These are phyloP conservation scores for Orgyia antiqua DNA, from an alignment of 2,888 invertebrate species.

Conservation along the genomic window DNA sequence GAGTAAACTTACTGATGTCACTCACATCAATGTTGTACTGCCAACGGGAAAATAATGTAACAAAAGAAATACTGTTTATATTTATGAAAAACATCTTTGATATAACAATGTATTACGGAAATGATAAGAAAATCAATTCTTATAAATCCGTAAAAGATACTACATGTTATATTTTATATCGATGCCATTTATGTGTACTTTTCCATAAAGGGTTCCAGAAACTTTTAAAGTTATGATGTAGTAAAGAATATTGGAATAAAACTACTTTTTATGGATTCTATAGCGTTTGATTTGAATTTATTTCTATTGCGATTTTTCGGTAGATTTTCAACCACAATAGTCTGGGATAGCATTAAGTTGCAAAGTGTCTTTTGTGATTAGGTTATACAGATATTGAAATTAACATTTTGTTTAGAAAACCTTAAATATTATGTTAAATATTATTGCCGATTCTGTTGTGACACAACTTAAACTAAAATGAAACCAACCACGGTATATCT, in stretches of 20 bases:
- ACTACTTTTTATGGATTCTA: no score
- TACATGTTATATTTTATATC: slow-evolving; percentile 5
- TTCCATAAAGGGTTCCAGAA: slow-evolving; percentile 1
- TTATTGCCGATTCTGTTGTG: no score
- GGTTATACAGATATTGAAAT: no score
- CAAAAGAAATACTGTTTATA: slow-evolving; percentile 5
- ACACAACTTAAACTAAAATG: no score
- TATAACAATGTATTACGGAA: slow-evolving; percentile 6
- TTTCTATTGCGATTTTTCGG: no score
- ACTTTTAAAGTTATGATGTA: no score
- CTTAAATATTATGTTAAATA: no score
- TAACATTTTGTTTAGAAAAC: no score
- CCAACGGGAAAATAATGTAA: slow-evolving; percentile 12
- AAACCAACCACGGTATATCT: no score
- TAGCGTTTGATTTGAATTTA: no score
- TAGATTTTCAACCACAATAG: no score
- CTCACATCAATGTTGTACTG: slow-evolving; percentile 1
- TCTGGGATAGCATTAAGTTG: slow-evolving; percentile 3
- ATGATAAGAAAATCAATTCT: slow-evolving; percentile 8
- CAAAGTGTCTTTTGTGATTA: slow-evolving; percentile 3
- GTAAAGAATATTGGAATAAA: no score
- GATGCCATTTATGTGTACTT: slow-evolving; percentile 3
- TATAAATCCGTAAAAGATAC: slow-evolving; percentile 1
- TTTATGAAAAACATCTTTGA: slow-evolving; percentile 5
- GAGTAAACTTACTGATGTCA: slow-evolving; percentile 14